Evolutionary conservation across 1,140 invertebrate species (phyloP).

Genomic region (Cydia splendana): DNA sequence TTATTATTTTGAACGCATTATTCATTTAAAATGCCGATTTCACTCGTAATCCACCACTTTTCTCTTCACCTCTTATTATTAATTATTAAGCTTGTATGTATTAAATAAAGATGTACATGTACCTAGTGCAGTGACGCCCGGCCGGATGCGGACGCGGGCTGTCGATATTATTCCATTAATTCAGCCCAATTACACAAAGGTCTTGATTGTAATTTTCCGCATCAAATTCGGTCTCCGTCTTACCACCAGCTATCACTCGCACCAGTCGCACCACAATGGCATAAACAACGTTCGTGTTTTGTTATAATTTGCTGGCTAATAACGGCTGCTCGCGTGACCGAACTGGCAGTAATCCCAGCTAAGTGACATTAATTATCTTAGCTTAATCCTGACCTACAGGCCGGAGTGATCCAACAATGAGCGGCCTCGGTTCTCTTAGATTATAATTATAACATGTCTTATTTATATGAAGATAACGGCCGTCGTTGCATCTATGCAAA

Average conservation of each 20-base stretch:
- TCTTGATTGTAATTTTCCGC: background rate
- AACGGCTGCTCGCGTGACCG: background rate
- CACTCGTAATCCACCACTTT: no score
- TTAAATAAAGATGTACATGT: no score
- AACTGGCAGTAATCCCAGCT: constrained; percentile 7
- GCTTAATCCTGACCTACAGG: constrained; percentile 9
- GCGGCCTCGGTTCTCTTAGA: background rate
- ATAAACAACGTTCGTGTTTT: background rate
- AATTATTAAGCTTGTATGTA: no score
- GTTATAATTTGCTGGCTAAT: background rate
- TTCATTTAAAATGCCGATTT: no score
- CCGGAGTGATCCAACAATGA: constrained; percentile 3
- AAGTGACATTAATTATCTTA: constrained; percentile 8
- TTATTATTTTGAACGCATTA: no score
- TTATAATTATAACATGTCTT: background rate
- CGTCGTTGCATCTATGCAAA: no score
- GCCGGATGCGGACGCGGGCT: no score
- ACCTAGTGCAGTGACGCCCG: no score
- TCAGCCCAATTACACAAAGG: background rate
- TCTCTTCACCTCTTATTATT: no score
- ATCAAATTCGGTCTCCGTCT: background rate
- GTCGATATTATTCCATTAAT: no score
- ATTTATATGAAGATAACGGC: no score
- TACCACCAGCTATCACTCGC: background rate
- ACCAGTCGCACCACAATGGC: background rate